These are phyloP conservation scores for Neodon shergylaensis DNA, from an alignment of 2,113 vertebrate genomes.

Conservation along the genomic window DNA sequence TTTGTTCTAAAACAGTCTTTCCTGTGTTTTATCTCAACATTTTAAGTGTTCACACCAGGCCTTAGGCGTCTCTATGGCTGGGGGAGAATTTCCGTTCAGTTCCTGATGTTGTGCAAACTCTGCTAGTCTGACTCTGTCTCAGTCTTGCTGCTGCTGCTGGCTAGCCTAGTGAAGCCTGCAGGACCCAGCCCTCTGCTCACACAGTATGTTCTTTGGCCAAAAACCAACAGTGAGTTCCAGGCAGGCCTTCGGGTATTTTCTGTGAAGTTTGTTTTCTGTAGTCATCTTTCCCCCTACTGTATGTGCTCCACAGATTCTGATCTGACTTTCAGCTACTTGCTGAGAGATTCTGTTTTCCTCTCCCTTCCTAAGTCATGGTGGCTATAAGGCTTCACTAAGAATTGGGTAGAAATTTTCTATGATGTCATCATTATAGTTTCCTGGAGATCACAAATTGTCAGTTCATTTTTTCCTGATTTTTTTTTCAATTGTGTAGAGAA, in stretches of 20 bases:
- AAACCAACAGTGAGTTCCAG: background rate
- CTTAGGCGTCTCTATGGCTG: background rate
- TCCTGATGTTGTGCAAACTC: background rate
- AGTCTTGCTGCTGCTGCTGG: background rate
- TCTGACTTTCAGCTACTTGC: background rate
- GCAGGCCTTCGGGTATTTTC: background rate
- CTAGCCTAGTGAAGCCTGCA: background rate
- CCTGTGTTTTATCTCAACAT: background rate
- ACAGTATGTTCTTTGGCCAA: background rate
- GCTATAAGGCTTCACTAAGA: background rate
- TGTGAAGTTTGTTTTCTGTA: background rate
- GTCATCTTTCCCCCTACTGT: background rate
- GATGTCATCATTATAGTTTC: background rate
- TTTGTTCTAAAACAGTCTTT: background rate
- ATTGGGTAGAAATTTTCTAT: background rate
- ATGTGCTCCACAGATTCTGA: background rate
- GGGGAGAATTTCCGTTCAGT: background rate
- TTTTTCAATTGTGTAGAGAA: background rate
- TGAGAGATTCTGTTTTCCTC: background rate
- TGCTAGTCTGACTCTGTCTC: background rate
- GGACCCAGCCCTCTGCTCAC: background rate
- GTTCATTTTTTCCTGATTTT: background rate
- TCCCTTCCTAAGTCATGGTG: background rate
- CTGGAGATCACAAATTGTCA: background rate
- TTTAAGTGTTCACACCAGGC: background rate